Evolutionary conservation across 2,888 invertebrate species (phyloP).

Genomic region (Epirrita christyi): DNA sequence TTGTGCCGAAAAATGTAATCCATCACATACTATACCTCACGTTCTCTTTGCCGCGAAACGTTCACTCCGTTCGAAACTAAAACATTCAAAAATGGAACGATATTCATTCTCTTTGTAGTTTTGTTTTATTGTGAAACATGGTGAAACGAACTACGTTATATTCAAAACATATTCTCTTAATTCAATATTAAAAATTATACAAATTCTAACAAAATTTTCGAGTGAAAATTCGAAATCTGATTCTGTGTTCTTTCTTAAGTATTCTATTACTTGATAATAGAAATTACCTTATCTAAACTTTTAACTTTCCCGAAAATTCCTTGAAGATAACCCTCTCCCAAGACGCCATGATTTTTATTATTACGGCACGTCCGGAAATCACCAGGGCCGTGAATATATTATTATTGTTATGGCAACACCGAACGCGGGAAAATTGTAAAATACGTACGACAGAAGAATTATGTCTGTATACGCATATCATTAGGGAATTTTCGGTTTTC

Average conservation of each 20-base stretch:
- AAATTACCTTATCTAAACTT: constrained; percentile 21
- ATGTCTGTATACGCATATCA: constrained; percentile 62
- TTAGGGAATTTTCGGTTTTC: constrained; percentile 72
- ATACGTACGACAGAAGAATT: constrained; percentile 70
- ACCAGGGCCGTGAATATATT: constrained; percentile 80
- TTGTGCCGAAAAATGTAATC: constrained; percentile 74
- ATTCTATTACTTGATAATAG: constrained; percentile 19
- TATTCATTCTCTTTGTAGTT: background rate
- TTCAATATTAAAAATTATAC: too few species aligned
- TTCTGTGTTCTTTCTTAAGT: constrained; percentile 8
- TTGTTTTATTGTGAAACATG: background rate
- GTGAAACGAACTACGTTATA: too few species aligned
- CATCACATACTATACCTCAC: constrained; percentile 61
- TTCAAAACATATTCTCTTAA: too few species aligned
- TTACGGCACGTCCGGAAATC: constrained; percentile 78
- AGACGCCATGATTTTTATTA: constrained; percentile 78
- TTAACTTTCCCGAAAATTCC: constrained; percentile 25
- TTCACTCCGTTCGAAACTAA: constrained; percentile 30
- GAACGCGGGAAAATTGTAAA: constrained; percentile 76
- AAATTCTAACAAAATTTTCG: too few species aligned
- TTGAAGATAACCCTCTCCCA: constrained; percentile 55
- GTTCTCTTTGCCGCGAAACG: constrained; percentile 45
- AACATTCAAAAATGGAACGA: constrained; percentile 45
- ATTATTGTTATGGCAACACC: constrained; percentile 80
- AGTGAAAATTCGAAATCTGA: too few species aligned